These are phyloP conservation scores for Heliornis fulica DNA, from an alignment of 2,113 vertebrate species.

Conservation along the genomic window DNA sequence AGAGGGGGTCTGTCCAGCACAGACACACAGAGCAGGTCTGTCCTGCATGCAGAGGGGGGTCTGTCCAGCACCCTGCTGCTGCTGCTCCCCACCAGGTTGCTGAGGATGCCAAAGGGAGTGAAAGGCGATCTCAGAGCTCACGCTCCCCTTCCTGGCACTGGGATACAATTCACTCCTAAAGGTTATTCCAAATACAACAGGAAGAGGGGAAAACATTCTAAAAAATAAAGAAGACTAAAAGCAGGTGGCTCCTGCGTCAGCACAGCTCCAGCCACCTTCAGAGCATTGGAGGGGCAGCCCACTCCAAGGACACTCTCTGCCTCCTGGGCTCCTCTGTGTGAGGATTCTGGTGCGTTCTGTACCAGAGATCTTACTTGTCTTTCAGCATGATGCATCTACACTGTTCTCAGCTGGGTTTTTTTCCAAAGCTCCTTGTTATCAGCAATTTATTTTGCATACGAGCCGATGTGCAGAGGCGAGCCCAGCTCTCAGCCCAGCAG, in stretches of 20 bases:
- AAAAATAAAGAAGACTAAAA: not conserved
- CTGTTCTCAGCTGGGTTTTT: not conserved
- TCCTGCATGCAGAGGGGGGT: fast-evolving
- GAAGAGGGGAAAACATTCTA: not conserved
- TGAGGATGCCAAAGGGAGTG: not conserved
- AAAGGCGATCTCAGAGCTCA: not conserved
- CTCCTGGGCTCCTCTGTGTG: not conserved
- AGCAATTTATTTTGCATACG: not conserved
- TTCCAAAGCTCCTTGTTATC: not conserved
- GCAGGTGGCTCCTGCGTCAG: not conserved
- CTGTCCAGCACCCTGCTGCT: not conserved
- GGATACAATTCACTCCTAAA: not conserved
- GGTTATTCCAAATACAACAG: not conserved
- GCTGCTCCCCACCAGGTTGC: not conserved
- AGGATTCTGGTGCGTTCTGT: not conserved
- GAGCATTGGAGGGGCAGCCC: not conserved
- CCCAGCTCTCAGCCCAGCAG: not conserved
- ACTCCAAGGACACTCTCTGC: not conserved
- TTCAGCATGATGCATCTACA: not conserved
- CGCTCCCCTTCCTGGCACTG: not conserved
- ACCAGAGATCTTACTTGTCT: not conserved
- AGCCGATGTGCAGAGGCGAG: not conserved
- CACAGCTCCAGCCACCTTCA: not conserved
- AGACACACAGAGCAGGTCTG: fast-evolving
- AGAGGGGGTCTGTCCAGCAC: too few relatives aligned